Conservation (phyloP, 2,113 vertebrate genomes). For the Phaethornis superciliosus region DNA sequence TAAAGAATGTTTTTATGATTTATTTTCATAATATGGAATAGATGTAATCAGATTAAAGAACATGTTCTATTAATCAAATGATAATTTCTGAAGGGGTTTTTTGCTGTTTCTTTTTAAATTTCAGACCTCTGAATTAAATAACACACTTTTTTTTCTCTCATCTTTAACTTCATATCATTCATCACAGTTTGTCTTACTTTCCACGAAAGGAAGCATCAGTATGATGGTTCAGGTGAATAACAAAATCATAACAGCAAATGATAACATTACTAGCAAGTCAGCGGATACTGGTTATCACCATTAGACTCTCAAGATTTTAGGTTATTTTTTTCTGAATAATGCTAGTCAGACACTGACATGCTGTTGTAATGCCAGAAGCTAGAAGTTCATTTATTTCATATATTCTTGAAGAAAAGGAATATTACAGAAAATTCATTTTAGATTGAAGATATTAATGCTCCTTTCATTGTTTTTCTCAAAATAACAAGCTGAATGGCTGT, state of each 20-base stretch:
- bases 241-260: not conserved
- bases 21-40: not conserved
- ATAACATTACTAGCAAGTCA: not conserved
- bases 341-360: not conserved
- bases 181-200: not conserved
- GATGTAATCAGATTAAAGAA: not conserved
- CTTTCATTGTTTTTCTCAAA: not conserved
- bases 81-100: fast-evolving
- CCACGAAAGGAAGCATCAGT: not conserved
- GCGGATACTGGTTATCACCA: not conserved
- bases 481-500: not conserved
- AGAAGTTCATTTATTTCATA: not conserved
- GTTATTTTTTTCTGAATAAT: not conserved
- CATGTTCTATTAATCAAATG: not conserved
- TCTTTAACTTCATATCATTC: not conserved
- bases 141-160: not conserved
- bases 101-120: not conserved
- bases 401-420: not conserved
- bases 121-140: not conserved
- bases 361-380: not conserved
- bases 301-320: not conserved
- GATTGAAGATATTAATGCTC: not conserved
- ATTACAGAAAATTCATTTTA: not conserved
- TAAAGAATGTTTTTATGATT: not conserved
- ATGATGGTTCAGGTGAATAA: not conserved